phyloP scores from a whole-genome alignment of 2,888 invertebrate species.

The Pristionchus entomophagus region DNA sequence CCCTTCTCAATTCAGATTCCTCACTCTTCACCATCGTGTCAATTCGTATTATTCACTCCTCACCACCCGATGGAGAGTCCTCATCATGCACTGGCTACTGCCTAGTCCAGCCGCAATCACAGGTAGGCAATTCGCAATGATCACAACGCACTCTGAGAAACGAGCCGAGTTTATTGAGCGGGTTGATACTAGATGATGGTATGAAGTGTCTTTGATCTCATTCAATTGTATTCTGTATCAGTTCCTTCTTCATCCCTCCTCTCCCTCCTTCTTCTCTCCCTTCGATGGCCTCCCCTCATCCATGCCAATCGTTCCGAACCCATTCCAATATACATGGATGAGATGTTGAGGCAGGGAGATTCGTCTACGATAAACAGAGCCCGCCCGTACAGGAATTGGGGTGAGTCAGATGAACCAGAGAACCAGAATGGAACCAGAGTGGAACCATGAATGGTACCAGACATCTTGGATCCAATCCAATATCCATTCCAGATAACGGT shows the following conservation, averaged over 20 bases:
- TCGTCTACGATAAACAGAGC: slow-evolving; percentile 73
- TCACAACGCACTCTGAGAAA: background rate
- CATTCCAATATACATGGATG: slow-evolving; percentile 72
- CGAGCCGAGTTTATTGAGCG: too few relatives aligned
- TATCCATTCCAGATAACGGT: slow-evolving; percentile 45
- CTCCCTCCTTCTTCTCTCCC: background rate
- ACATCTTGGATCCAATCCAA: too few relatives aligned
- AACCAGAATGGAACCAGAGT: too few relatives aligned
- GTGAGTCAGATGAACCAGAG: too few relatives aligned
- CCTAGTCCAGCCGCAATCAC: background rate
- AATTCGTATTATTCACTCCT: background rate
- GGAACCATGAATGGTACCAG: too few relatives aligned
- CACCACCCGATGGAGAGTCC: slow-evolving; percentile 30
- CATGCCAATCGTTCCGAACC: slow-evolving; percentile 61
- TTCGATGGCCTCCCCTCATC: background rate
- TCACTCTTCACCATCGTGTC: background rate
- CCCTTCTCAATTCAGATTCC: slow-evolving; percentile 24
- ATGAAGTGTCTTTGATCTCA: too few relatives aligned
- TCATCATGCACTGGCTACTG: background rate
- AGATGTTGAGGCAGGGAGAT: slow-evolving; percentile 68
- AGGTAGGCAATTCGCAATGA: background rate
- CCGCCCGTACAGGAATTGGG: slow-evolving; percentile 71
- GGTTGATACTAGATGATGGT: too few relatives aligned
- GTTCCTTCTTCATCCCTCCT: background rate
- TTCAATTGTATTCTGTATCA: too few relatives aligned